phyloP scores from a whole-genome alignment of 2,113 vertebrate species.

The Campylomormyrus numenius region DNA sequence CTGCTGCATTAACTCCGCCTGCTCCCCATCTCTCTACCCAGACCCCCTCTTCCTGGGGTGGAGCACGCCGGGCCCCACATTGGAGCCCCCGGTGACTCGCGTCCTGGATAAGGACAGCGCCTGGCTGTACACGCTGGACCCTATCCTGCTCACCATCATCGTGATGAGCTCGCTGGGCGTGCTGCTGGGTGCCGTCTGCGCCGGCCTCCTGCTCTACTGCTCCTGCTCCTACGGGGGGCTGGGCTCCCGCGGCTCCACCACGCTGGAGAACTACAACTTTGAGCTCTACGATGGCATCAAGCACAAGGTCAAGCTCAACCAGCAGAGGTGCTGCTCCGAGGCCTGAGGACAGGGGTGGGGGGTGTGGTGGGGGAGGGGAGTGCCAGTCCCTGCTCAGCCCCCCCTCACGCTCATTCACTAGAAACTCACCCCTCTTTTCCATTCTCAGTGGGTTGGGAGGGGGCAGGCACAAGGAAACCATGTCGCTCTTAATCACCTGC shows the following conservation, averaged over 20 bases:
- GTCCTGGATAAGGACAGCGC: constrained; percentile 81
- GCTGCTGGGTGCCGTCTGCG: constrained; percentile 84
- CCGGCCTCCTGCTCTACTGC: constrained; percentile 92
- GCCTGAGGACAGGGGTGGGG: constrained; percentile 60
- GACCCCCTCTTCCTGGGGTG: constrained; percentile 44
- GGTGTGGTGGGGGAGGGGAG: background rate
- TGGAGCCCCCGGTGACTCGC: constrained; percentile 51
- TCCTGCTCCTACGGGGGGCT: constrained; percentile 89
- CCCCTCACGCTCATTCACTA: background rate
- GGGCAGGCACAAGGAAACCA: background rate
- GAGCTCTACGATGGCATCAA: constrained; percentile 97
- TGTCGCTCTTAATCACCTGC: background rate
- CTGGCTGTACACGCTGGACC: constrained; percentile 91
- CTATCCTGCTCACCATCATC: constrained; percentile 96
- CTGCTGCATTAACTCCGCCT: background rate
- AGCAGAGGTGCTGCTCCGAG: constrained; percentile 95
- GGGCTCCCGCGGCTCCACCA: constrained; percentile 88
- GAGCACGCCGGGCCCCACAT: constrained; percentile 47
- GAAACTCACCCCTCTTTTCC: background rate
- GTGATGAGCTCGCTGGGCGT: constrained; percentile 96
- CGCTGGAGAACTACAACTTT: constrained; percentile 98
- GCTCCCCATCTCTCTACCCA: constrained; percentile 10
- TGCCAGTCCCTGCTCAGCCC: background rate
- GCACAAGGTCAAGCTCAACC: constrained; percentile 98
- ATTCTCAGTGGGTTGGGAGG: background rate